Percentiles rank a stretch among this genome's conserved stretches.
These are phyloP conservation scores for Cryptophagus acutangulus DNA, from an alignment of 2,888 invertebrate genomes.

Conservation along the genomic window DNA sequence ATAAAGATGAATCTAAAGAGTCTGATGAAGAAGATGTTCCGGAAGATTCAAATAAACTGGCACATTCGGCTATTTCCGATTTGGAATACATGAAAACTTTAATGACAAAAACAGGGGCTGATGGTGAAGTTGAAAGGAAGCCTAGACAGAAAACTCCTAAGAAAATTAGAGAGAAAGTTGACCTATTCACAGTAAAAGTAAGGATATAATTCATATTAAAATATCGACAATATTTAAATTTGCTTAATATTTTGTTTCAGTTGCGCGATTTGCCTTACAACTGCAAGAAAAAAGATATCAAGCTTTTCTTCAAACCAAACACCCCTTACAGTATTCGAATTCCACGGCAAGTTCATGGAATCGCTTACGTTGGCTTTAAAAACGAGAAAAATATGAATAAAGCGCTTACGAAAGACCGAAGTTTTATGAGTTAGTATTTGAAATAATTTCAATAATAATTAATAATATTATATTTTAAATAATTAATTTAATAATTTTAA, in stretches of 20 bases:
- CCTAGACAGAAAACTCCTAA: slow-evolving; percentile 44
- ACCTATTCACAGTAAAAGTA: slow-evolving; percentile 60
- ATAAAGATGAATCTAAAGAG: slow-evolving; percentile 40
- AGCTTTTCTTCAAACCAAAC: slow-evolving; percentile 78
- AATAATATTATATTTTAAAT: slow-evolving; percentile 34
- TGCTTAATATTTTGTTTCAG: slow-evolving; percentile 32
- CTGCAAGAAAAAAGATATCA: slow-evolving; percentile 76
- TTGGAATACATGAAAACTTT: slow-evolving; percentile 69
- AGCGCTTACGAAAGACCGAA: slow-evolving; percentile 77
- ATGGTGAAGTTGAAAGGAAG: slow-evolving; percentile 33
- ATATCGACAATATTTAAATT: background rate
- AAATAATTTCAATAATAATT: slow-evolving; percentile 4
- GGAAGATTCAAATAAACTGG: slow-evolving; percentile 51
- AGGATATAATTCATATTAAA: slow-evolving; percentile 4
- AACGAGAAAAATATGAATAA: slow-evolving; percentile 73
- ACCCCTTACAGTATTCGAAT: slow-evolving; percentile 74
- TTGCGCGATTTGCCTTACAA: slow-evolving; percentile 72
- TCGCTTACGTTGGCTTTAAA: slow-evolving; percentile 88
- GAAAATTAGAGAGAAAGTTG: slow-evolving; percentile 41
- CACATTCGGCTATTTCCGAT: slow-evolving; percentile 71
- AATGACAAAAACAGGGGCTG: slow-evolving; percentile 53
- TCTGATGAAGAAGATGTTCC: slow-evolving; percentile 35
- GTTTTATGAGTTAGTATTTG: slow-evolving; percentile 71
- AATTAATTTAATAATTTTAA: too few species aligned
- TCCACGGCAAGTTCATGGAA: slow-evolving; percentile 71